These are phyloP conservation scores for Cephus nigrinus DNA, from an alignment of 2,888 invertebrate species.

Conservation along the genomic window DNA sequence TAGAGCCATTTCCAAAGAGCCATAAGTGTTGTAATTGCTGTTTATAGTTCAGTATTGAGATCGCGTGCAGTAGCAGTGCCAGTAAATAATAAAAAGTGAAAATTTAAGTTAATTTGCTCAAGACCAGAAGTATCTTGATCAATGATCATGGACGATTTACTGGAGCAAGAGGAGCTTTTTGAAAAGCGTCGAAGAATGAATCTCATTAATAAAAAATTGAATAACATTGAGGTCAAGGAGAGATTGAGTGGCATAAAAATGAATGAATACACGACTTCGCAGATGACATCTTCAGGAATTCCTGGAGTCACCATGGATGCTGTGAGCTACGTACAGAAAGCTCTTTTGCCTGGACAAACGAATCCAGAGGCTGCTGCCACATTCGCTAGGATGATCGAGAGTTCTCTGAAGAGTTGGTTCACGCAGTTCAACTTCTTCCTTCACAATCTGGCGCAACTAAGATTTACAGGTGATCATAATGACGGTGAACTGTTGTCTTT, in stretches of 20 bases:
- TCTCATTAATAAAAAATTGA: slow-evolving; percentile 36
- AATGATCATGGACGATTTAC: slow-evolving; percentile 10
- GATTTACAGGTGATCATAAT: slow-evolving; percentile 89
- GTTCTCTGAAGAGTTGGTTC: slow-evolving; percentile 91
- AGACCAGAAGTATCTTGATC: not conserved
- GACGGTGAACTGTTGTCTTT: slow-evolving; percentile 88
- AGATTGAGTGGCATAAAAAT: slow-evolving; percentile 44
- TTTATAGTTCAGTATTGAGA: slow-evolving; percentile 34
- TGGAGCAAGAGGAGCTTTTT: not conserved
- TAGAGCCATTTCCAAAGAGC: slow-evolving; percentile 23
- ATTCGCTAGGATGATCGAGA: slow-evolving; percentile 95
- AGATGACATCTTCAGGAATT: slow-evolving; percentile 94
- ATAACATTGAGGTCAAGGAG: slow-evolving; percentile 46
- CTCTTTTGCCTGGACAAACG: slow-evolving; percentile 87
- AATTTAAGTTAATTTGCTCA: not conserved
- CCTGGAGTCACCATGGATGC: slow-evolving; percentile 92
- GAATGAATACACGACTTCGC: slow-evolving; percentile 52
- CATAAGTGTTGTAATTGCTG: slow-evolving; percentile 42
- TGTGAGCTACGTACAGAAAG: slow-evolving; percentile 90
- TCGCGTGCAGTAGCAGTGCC: not conserved
- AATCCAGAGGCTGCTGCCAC: slow-evolving; percentile 97
- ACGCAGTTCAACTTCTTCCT: slow-evolving; percentile 98
- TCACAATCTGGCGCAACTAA: slow-evolving; percentile 94
- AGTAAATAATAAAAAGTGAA: not conserved
- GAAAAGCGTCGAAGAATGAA: not conserved